Conservation (phyloP, 1,140 invertebrate species). For the Drosophila orosa region DNA sequence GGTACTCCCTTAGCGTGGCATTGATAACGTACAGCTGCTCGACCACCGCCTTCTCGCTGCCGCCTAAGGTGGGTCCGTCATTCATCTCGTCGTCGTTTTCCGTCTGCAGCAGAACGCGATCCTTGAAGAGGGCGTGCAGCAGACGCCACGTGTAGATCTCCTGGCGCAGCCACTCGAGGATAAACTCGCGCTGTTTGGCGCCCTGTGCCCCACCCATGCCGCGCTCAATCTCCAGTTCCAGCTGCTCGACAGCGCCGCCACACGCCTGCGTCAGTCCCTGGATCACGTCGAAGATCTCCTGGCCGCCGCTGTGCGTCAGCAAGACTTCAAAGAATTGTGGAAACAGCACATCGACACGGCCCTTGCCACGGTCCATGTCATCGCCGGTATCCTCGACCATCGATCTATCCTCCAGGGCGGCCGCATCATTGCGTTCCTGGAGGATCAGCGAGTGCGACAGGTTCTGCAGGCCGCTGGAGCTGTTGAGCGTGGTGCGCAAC, state of each 20-base stretch:
- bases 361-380: constrained; percentile 50
- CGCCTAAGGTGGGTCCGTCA: constrained; percentile 83
- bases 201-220: constrained; percentile 46
- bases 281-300: constrained; percentile 86
- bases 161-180: constrained; percentile 87
- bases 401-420: constrained; percentile 23
- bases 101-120: constrained; percentile 87
- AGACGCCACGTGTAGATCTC: constrained; percentile 95
- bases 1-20: constrained; percentile 89
- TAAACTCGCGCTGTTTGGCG: constrained; percentile 46
- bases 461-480: constrained; percentile 21
- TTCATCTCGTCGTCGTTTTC: constrained; percentile 84
- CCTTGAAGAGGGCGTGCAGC: constrained; percentile 91
- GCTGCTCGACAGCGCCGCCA: constrained; percentile 84
- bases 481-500: constrained; percentile 40
- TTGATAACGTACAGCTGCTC: constrained; percentile 85
- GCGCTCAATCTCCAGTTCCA: constrained; percentile 68
- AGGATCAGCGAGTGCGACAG: constrained; percentile 49
- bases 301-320: constrained; percentile 85
- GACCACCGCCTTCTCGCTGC: constrained; percentile 87
- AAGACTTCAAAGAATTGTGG: constrained; percentile 87
- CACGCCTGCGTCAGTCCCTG: constrained; percentile 86
- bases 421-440: constrained; percentile 31
- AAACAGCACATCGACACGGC: constrained; percentile 85
- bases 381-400: constrained; percentile 37